These are phyloP conservation scores for Chymomyza fuscimana DNA, from an alignment of 2,888 invertebrate species.

Conservation along the genomic window DNA sequence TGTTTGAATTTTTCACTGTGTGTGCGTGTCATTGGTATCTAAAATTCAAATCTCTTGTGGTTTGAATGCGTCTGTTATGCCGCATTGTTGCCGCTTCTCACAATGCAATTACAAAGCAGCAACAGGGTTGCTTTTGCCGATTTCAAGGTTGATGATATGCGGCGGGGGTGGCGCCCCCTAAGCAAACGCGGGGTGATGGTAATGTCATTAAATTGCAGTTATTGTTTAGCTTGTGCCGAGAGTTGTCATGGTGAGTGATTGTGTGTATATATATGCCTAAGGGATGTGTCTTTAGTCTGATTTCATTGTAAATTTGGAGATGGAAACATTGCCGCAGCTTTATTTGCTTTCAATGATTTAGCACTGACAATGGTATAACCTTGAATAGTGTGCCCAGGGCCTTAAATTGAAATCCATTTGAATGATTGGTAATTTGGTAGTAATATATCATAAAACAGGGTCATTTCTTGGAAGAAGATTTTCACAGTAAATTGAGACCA, in stretches of 20 bases:
- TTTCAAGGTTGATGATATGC: constrained; percentile 59
- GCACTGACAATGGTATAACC: neutral
- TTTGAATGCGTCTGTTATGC: constrained; percentile 18
- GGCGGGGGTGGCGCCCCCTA: neutral
- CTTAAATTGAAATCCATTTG: neutral
- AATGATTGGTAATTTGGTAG: neutral
- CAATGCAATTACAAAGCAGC: constrained; percentile 51
- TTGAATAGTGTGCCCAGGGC: neutral
- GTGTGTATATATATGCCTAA: neutral
- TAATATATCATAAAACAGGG: neutral
- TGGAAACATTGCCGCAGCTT: neutral
- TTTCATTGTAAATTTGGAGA: neutral
- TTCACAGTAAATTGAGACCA: too few relatives aligned
- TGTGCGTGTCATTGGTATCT: neutral
- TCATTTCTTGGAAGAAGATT: too few relatives aligned
- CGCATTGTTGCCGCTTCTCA: constrained; percentile 58
- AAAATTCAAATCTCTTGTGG: constrained; percentile 72
- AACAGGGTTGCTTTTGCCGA: constrained; percentile 15
- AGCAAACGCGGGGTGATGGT: neutral
- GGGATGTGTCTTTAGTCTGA: neutral
- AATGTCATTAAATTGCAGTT: constrained; percentile 66
- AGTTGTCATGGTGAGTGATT: constrained; percentile 33
- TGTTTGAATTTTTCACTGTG: neutral
- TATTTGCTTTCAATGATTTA: neutral
- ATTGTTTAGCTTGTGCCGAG: constrained; percentile 36